phyloP scores from a whole-genome alignment of 2,797 vertebrate species.

The Gobionotothen gibberifrons region DNA sequence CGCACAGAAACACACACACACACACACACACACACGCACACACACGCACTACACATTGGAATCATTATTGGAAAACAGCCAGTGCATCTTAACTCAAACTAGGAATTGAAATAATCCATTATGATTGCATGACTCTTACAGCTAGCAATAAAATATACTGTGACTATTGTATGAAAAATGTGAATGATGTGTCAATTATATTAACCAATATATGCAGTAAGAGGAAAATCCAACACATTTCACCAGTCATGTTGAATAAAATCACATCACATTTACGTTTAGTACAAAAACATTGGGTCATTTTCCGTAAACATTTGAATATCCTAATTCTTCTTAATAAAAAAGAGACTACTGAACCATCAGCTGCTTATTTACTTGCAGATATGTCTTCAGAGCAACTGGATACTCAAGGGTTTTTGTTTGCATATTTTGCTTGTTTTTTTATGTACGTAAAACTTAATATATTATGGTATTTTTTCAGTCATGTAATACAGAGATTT shows the following conservation, averaged over 20 bases:
- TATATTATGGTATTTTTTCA: no score
- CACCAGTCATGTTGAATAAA: not conserved
- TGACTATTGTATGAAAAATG: not conserved
- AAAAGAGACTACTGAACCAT: no score
- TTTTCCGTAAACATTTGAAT: not conserved
- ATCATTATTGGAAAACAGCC: conserved; percentile 44
- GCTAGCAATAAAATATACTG: not conserved
- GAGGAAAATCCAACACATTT: not conserved
- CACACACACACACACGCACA: conserved; percentile 12
- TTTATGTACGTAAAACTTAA: no score
- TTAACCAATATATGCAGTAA: not conserved
- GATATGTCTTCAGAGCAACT: no score
- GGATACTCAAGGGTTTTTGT: no score
- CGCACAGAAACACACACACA: not conserved
- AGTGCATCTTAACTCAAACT: conserved; percentile 16
- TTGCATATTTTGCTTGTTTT: no score
- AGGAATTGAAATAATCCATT: conserved; percentile 56
- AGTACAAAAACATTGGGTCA: not conserved
- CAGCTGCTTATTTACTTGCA: no score
- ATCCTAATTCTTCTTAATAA: not conserved
- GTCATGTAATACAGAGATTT: no score
- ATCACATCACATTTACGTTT: not conserved
- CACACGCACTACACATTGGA: conserved; percentile 6
- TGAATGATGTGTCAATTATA: conserved; percentile 6
- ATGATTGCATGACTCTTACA: conserved; percentile 50